Conservation (phyloP, 2,797 vertebrate species). For the Crocidura indochinensis region DNA sequence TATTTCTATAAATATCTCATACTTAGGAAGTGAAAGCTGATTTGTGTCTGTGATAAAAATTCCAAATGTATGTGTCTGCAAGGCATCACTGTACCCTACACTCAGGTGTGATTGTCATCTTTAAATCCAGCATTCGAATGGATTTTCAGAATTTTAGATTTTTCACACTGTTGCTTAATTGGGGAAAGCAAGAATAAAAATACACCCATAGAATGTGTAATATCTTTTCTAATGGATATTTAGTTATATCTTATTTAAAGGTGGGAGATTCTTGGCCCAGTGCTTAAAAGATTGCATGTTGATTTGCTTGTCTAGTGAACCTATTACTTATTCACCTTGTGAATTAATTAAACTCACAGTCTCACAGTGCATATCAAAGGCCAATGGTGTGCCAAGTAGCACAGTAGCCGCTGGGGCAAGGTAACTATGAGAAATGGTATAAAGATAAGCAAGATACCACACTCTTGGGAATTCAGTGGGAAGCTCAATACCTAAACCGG, state of each 20-base stretch:
- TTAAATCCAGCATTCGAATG: slow-evolving; percentile 18
- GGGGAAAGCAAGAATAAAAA: background rate
- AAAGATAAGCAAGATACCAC: background rate
- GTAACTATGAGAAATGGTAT: slow-evolving; percentile 1
- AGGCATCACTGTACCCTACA: background rate
- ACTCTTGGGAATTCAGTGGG: background rate
- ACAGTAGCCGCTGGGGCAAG: background rate
- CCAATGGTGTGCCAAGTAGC: background rate
- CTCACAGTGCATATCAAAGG: background rate
- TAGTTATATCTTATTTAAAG: slow-evolving; percentile 23
- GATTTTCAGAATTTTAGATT: slow-evolving; percentile 17
- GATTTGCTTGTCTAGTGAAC: slow-evolving; percentile 8
- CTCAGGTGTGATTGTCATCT: background rate
- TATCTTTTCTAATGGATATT: background rate
- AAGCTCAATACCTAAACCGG: background rate
- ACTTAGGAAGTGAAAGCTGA: background rate
- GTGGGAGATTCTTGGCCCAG: background rate
- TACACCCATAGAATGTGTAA: background rate
- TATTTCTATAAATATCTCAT: slow-evolving; percentile 50
- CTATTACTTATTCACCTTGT: background rate
- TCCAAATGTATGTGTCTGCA: background rate
- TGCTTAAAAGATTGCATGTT: background rate
- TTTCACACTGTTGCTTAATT: slow-evolving; percentile 7
- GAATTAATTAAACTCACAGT: slow-evolving; percentile 32
- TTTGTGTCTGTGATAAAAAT: background rate